phyloP scores from a whole-genome alignment of 2,888 invertebrate species.

The Zeuzera pyrina region DNA sequence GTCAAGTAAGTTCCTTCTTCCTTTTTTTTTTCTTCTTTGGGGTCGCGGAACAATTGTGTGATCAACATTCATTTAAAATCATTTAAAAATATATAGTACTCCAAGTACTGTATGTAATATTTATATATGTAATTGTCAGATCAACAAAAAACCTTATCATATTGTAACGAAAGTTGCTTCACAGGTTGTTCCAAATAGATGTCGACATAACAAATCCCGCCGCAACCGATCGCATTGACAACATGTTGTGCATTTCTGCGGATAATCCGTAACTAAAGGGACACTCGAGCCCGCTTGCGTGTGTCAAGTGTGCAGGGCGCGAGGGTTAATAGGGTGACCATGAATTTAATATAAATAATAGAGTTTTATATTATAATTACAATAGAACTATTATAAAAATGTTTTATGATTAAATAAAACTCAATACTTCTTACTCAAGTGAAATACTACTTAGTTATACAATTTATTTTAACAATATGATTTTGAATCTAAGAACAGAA shows the following conservation, averaged over 20 bases:
- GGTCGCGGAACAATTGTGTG: too few relatives aligned
- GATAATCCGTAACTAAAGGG: constrained; percentile 61
- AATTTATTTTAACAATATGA: neutral
- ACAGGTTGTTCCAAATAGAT: too few relatives aligned
- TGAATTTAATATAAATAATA: constrained; percentile 6
- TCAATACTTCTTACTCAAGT: neutral
- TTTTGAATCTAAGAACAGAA: too few relatives aligned
- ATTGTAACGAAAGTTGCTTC: too few relatives aligned
- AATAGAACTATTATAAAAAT: neutral
- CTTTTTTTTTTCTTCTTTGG: too few relatives aligned
- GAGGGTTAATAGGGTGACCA: constrained; percentile 31
- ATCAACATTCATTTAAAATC: too few relatives aligned
- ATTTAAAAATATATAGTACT: too few relatives aligned
- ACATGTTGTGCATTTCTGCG: constrained; percentile 61
- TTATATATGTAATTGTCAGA: too few relatives aligned
- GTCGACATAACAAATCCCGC: constrained; percentile 21
- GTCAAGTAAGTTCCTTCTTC: too few relatives aligned
- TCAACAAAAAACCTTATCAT: too few relatives aligned
- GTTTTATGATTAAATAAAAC: neutral
- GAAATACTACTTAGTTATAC: too few relatives aligned
- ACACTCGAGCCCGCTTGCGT: constrained; percentile 35
- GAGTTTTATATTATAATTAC: neutral
- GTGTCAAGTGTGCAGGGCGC: constrained; percentile 30
- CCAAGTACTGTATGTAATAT: too few relatives aligned
- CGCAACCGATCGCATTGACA: constrained; percentile 45